Percentiles rank a stretch among this genome's conserved stretches.
phyloP scores from a whole-genome alignment of 2,888 invertebrate species.

The Leptopterna dolabrata region DNA sequence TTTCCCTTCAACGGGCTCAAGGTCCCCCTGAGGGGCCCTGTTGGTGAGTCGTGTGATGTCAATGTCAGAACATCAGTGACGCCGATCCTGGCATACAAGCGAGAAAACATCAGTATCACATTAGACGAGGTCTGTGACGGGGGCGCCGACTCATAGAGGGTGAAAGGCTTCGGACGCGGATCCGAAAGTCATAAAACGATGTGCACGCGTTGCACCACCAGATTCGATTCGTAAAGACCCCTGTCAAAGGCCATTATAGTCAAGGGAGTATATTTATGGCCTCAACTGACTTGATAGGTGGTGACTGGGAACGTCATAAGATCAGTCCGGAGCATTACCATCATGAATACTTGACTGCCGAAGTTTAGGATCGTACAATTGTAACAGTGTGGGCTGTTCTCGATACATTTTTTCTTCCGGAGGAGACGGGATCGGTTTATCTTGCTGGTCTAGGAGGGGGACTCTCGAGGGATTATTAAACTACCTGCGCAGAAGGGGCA shows the following conservation, averaged over 20 bases:
- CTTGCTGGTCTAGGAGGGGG: too few relatives aligned
- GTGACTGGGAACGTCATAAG: too few relatives aligned
- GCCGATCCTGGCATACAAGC: neutral
- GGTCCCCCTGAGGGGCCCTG: neutral
- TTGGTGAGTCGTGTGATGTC: neutral
- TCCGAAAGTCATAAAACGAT: neutral
- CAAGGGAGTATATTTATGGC: too few relatives aligned
- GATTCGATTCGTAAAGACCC: neutral
- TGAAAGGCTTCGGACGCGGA: neutral
- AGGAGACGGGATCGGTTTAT: too few relatives aligned
- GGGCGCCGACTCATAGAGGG: neutral
- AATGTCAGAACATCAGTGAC: conserved; percentile 34
- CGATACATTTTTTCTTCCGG: too few relatives aligned
- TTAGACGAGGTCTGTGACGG: neutral
- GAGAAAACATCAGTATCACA: conserved; percentile 35
- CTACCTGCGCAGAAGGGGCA: too few relatives aligned
- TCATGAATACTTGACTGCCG: too few relatives aligned
- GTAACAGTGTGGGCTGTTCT: too few relatives aligned
- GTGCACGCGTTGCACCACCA: neutral
- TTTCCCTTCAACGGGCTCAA: conserved; percentile 24
- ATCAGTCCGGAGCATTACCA: too few relatives aligned
- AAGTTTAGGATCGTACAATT: too few relatives aligned
- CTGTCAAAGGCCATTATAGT: neutral
- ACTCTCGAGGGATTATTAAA: too few relatives aligned
- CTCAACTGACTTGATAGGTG: too few relatives aligned